Percentiles rank a stretch among this genome's conserved stretches.
Conservation (phyloP, 2,888 invertebrate species). For the Heteromurus nitidus region DNA sequence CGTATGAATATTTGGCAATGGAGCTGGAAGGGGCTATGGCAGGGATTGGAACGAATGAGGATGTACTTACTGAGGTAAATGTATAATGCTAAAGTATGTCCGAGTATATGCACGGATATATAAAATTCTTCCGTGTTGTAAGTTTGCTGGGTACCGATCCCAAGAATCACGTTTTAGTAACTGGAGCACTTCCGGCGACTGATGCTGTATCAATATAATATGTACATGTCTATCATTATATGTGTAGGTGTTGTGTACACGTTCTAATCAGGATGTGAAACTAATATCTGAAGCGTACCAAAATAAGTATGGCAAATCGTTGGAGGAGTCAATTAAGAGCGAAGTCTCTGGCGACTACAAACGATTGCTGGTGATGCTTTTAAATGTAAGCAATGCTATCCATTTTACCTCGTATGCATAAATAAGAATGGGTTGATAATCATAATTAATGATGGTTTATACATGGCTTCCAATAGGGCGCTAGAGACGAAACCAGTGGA, state of each 20-base stretch:
- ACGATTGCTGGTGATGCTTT: conserved; percentile 83
- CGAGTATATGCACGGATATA: no score
- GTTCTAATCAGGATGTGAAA: conserved; percentile 82
- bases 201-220: not conserved
- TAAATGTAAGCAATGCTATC: conserved; percentile 81
- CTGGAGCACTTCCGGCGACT: not conserved
- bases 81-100: no score
- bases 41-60: conserved; percentile 75
- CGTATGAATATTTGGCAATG: conserved; percentile 76
- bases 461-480: conserved; percentile 73
- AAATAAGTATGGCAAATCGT: conserved; percentile 75
- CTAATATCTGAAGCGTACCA: conserved; percentile 81
- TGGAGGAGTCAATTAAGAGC: conserved; percentile 85
- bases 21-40: conserved; percentile 75
- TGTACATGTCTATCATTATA: not conserved
- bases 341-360: conserved; percentile 88
- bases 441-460: not conserved
- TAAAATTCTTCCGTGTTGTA: no score
- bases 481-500: conserved; percentile 79
- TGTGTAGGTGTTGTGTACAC: conserved; percentile 78
- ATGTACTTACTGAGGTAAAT: conserved; percentile 74
- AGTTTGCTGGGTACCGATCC: no score
- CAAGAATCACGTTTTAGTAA: no score
- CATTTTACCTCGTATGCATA: no score
- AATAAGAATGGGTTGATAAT: not conserved